Percentiles rank a stretch among this genome's conserved stretches.
phyloP scores from a whole-genome alignment of 2,888 invertebrate genomes.

The Ceriagrion tenellum region DNA sequence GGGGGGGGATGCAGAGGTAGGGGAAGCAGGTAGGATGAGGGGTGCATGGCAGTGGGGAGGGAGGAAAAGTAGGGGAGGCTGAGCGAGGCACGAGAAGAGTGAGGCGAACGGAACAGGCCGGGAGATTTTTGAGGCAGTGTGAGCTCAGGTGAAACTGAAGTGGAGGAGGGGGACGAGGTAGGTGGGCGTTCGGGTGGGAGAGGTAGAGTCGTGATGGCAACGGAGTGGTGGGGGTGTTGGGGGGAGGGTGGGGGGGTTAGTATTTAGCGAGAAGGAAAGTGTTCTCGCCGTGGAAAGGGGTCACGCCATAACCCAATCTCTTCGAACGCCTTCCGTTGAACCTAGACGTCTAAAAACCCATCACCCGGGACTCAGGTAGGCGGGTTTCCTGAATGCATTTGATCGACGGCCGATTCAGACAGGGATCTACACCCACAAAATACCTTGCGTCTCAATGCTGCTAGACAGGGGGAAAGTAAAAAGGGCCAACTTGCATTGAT shows the following conservation, averaged over 20 bases:
- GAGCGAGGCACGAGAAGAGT: not conserved
- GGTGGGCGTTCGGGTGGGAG: too few relatives aligned
- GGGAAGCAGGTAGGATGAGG: too few relatives aligned
- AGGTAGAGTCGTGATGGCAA: not conserved
- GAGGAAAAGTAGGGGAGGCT: not conserved
- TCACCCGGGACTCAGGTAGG: not conserved
- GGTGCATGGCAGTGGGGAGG: too few relatives aligned
- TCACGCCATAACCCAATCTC: not conserved
- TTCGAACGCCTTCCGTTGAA: not conserved
- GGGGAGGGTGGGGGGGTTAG: not conserved
- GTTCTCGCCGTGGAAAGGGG: not conserved
- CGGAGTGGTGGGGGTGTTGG: too few relatives aligned
- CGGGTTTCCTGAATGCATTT: too few relatives aligned
- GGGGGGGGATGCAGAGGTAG: not conserved
- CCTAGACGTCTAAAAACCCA: not conserved
- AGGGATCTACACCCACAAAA: too few relatives aligned
- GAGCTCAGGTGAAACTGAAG: constrained; percentile 11
- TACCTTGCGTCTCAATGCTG: too few relatives aligned
- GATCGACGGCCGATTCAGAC: too few relatives aligned
- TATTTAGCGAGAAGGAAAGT: constrained; percentile 5
- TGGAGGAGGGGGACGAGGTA: not conserved
- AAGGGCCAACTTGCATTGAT: too few relatives aligned
- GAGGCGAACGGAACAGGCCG: not conserved
- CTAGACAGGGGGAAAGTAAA: too few relatives aligned
- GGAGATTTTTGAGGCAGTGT: not conserved